Evolutionary conservation across 2,888 invertebrate species (phyloP).

Genomic region (Drosophila tripunctata): DNA sequence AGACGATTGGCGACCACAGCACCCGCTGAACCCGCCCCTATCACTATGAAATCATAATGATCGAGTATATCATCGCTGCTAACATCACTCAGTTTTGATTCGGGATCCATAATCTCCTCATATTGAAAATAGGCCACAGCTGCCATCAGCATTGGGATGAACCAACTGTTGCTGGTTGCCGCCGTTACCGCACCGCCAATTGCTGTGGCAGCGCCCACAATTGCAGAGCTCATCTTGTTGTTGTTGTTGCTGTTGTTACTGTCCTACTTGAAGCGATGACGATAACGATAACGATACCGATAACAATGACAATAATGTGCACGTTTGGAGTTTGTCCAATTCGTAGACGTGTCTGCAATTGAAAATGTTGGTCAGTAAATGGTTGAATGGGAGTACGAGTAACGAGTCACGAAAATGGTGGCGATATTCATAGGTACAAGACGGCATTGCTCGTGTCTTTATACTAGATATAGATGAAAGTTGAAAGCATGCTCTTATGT

Average conservation of each 20-base stretch:
- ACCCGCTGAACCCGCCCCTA: constrained; percentile 95
- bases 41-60: constrained; percentile 92
- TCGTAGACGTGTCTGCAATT: constrained; percentile 7
- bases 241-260: not conserved
- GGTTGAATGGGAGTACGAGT: not conserved
- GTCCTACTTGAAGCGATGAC: not conserved
- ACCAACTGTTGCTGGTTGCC: constrained; percentile 90
- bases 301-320: not conserved
- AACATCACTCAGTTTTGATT: constrained; percentile 90
- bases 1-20: constrained; percentile 93
- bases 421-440: not conserved
- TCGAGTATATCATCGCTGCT: constrained; percentile 87
- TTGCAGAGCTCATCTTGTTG: constrained; percentile 86
- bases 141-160: constrained; percentile 93
- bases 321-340: constrained; percentile 6
- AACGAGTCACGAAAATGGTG: not conserved
- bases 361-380: not conserved
- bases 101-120: constrained; percentile 93
- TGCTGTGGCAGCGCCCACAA: constrained; percentile 88
- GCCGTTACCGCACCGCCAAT: constrained; percentile 89
- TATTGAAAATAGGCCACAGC: constrained; percentile 94
- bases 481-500: too few relatives aligned
- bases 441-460: not conserved
- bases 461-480: too few relatives aligned
- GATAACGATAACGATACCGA: not conserved